Percentiles rank a stretch among this genome's conserved stretches.
phyloP scores from a whole-genome alignment of 1,140 invertebrate species.

The Asobara japonica region DNA sequence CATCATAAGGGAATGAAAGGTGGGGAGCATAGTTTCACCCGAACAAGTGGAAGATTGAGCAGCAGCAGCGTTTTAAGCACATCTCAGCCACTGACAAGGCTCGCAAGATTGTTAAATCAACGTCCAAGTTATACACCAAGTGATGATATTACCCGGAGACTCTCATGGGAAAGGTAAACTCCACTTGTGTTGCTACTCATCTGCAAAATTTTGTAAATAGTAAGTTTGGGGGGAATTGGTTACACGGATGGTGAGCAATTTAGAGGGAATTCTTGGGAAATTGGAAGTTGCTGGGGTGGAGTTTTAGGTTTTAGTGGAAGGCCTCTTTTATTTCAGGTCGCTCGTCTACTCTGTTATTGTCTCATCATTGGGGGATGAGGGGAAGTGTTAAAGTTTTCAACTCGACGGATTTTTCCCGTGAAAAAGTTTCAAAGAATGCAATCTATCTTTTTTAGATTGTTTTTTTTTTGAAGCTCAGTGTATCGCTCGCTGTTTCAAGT shows the following conservation, averaged over 20 bases:
- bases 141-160: slow-evolving; percentile 71
- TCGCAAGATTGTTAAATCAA: slow-evolving; percentile 77
- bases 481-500: neutral
- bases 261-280: neutral
- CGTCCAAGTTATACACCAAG: slow-evolving; percentile 59
- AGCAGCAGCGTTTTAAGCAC: slow-evolving; percentile 52
- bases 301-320: neutral
- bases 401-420: neutral
- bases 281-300: neutral
- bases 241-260: neutral
- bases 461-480: too few species aligned
- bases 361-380: neutral
- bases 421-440: neutral
- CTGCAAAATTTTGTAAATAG: neutral
- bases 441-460: neutral
- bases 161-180: slow-evolving; percentile 81
- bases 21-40: slow-evolving; percentile 48
- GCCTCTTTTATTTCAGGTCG: neutral
- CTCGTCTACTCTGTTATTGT: neutral
- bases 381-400: neutral
- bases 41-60: slow-evolving; percentile 52
- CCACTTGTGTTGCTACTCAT: neutral
- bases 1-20: slow-evolving; percentile 6
- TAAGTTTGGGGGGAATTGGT: neutral
- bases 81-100: slow-evolving; percentile 70